Conservation (phyloP, 2,888 invertebrate species). For the Caenorhabditis sinica region DNA sequence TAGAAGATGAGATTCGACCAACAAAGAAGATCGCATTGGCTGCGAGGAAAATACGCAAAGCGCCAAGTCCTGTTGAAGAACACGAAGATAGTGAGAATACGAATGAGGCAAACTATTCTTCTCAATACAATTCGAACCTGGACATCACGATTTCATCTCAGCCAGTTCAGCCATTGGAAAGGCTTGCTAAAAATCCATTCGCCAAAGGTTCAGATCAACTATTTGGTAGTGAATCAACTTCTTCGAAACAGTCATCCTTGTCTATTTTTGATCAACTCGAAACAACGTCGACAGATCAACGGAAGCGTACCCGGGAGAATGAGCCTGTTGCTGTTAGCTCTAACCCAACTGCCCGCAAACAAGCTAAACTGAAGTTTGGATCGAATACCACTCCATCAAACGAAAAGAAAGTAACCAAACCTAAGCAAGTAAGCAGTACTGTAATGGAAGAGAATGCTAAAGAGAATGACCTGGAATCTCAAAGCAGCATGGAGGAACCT, state of each 20-base stretch:
- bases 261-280: constrained; percentile 65
- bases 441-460: constrained; percentile 3
- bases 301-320: constrained; percentile 32
- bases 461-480: constrained; percentile 14
- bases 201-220: constrained; percentile 14
- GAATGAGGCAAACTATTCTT: constrained; percentile 22
- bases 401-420: not conserved
- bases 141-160: constrained; percentile 22
- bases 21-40: constrained; percentile 14
- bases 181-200: constrained; percentile 52
- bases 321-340: constrained; percentile 19
- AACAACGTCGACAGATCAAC: constrained; percentile 8
- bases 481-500: constrained; percentile 12
- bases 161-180: constrained; percentile 34
- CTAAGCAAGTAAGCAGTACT: not conserved
- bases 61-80: not conserved
- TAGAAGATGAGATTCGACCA: constrained; percentile 22
- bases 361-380: constrained; percentile 66
- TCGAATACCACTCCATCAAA: not conserved
- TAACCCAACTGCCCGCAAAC: constrained; percentile 55
- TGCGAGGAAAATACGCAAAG: constrained; percentile 4
- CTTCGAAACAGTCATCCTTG: constrained; percentile 24
- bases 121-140: constrained; percentile 45
- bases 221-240: not conserved
- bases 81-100: constrained; percentile 10